Evolutionary conservation across 2,113 vertebrate genomes (phyloP).

Genomic region (Amphiprion percula): DNA sequence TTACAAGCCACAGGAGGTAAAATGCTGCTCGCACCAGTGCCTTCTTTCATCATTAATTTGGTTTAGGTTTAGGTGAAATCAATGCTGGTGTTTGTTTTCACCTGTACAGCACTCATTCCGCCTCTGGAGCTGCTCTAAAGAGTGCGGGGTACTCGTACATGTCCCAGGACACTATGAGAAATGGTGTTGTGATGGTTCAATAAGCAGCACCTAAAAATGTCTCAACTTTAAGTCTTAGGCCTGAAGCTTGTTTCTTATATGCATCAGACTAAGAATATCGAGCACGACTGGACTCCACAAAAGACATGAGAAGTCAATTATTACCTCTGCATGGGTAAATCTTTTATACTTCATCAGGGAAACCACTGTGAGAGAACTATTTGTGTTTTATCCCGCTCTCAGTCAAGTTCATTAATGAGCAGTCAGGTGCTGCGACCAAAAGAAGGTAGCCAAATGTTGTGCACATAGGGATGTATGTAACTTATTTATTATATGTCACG

Average conservation of each 20-base stretch:
- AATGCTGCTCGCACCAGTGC: constrained; percentile 37
- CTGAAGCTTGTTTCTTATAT: neutral
- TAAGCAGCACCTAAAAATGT: neutral
- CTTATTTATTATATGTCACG: too few relatives aligned
- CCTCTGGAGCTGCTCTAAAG: neutral
- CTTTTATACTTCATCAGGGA: neutral
- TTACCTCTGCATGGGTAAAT: neutral
- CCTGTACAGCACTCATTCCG: neutral
- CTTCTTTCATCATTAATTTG: constrained; percentile 48
- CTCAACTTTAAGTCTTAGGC: neutral
- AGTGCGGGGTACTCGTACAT: neutral
- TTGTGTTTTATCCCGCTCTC: neutral
- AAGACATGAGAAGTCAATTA: neutral
- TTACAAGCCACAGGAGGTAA: constrained; percentile 39
- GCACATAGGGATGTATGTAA: too few relatives aligned
- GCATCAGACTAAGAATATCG: neutral
- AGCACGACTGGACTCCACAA: neutral
- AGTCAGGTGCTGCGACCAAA: too few relatives aligned
- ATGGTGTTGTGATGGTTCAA: neutral
- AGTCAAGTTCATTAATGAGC: too few relatives aligned
- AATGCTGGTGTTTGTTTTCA: constrained; percentile 33
- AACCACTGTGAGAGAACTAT: neutral
- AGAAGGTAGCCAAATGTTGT: too few relatives aligned
- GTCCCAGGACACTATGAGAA: neutral
- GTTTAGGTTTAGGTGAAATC: constrained; percentile 31